phyloP scores from a whole-genome alignment of 1,140 invertebrate species.

The Neodiprion lecontei region DNA sequence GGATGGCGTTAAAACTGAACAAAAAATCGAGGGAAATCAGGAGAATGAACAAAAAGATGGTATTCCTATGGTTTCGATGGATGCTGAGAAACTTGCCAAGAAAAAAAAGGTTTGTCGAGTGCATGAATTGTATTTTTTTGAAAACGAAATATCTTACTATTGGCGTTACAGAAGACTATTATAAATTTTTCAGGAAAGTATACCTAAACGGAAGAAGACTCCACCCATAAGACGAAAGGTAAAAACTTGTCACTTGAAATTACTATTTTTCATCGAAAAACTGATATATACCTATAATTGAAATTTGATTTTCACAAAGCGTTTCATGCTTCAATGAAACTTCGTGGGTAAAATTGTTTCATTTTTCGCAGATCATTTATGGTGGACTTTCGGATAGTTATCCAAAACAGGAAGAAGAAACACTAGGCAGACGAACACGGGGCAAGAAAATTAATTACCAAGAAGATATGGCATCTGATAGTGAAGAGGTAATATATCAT shows the following conservation, averaged over 20 bases:
- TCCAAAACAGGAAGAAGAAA: constrained; percentile 56
- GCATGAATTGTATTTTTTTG: constrained; percentile 11
- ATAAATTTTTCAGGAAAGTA: constrained; percentile 28
- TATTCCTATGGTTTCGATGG: constrained; percentile 7
- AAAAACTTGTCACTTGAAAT: not conserved
- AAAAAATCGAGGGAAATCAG: constrained; percentile 23
- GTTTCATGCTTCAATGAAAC: not conserved
- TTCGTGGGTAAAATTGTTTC: constrained; percentile 11
- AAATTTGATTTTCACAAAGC: not conserved
- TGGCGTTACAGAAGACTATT: too few relatives aligned
- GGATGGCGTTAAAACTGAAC: constrained; percentile 21
- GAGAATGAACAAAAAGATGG: constrained; percentile 24
- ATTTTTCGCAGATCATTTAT: constrained; percentile 59
- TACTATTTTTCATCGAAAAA: not conserved
- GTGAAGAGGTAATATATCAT: constrained; percentile 67
- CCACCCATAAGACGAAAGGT: constrained; percentile 53
- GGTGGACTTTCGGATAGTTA: constrained; percentile 64
- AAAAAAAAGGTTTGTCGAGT: constrained; percentile 46
- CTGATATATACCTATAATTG: not conserved
- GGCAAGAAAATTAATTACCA: constrained; percentile 77
- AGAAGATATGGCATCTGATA: constrained; percentile 70
- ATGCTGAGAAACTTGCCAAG: constrained; percentile 43
- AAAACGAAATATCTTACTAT: too few relatives aligned
- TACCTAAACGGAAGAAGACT: constrained; percentile 45
- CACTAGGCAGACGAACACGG: constrained; percentile 65